Conservation (phyloP, 2,113 vertebrate genomes). For the Alouatta palliata region DNA sequence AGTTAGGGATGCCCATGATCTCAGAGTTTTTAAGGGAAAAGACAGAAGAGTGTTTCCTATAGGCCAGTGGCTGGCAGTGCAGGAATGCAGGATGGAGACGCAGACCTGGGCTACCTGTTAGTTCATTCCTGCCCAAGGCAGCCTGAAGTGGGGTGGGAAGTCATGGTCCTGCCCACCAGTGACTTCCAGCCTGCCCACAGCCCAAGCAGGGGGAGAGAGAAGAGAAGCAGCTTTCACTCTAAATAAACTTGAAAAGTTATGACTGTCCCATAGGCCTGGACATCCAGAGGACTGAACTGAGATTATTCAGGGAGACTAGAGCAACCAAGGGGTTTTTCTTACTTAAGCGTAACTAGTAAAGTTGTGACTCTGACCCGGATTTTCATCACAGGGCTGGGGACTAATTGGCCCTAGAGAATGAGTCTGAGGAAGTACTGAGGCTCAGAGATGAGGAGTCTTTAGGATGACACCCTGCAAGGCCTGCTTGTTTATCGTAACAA, state of each 20-base stretch:
- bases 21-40: neutral
- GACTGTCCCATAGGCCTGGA: neutral
- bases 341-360: neutral
- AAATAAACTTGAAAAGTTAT: neutral
- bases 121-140: neutral
- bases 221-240: neutral
- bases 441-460: neutral
- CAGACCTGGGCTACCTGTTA: neutral
- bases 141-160: neutral
- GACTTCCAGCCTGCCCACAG: neutral
- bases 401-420: neutral
- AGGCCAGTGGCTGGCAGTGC: neutral
- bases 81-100: neutral
- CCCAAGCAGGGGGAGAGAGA: too few relatives aligned
- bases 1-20: neutral
- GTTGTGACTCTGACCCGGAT: neutral
- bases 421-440: neutral
- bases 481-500: neutral
- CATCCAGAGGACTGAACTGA: neutral
- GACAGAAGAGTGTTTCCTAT: too few relatives aligned
- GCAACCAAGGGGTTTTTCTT: neutral
- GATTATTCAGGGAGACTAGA: neutral
- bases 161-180: neutral
- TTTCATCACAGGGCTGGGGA: neutral
- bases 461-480: neutral